phyloP scores from a whole-genome alignment of 2,797 vertebrate species.

The Babyrousa celebensis region DNA sequence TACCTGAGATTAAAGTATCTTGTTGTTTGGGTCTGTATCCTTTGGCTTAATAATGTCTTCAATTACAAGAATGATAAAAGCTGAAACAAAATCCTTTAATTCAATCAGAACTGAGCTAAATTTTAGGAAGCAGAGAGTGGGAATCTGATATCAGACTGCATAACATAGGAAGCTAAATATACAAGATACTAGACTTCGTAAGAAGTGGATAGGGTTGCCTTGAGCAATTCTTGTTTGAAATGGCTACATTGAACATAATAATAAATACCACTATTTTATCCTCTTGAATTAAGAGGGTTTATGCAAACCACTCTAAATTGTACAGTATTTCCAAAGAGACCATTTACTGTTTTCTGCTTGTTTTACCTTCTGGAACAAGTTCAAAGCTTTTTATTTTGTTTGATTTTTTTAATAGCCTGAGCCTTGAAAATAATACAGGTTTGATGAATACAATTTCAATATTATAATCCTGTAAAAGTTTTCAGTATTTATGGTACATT shows the following conservation, averaged over 20 bases:
- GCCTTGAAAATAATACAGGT: slow-evolving; percentile 89
- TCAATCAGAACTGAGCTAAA: slow-evolving; percentile 89
- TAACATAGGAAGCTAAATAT: slow-evolving; percentile 89
- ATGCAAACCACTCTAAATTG: slow-evolving; percentile 84
- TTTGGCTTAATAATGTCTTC: slow-evolving; percentile 89
- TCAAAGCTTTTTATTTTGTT: slow-evolving; percentile 89
- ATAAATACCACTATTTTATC: slow-evolving; percentile 88
- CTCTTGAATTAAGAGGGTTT: slow-evolving; percentile 87
- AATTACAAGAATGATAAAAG: slow-evolving; percentile 92
- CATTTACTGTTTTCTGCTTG: slow-evolving; percentile 84
- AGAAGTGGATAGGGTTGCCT: slow-evolving; percentile 85
- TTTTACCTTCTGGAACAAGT: slow-evolving; percentile 90
- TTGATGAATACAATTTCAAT: slow-evolving; percentile 89
- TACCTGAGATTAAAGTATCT: slow-evolving; percentile 89
- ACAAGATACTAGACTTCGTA: slow-evolving; percentile 88
- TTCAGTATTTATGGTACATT: slow-evolving; percentile 86
- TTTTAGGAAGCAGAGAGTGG: slow-evolving; percentile 89
- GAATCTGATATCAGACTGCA: slow-evolving; percentile 89
- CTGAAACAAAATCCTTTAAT: slow-evolving; percentile 91
- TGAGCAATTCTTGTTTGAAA: slow-evolving; percentile 90
- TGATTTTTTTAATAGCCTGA: slow-evolving; percentile 86
- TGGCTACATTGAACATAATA: slow-evolving; percentile 86
- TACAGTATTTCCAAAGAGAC: slow-evolving; percentile 89
- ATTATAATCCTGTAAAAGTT: slow-evolving; percentile 85
- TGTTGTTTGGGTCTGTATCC: slow-evolving; percentile 88